These are phyloP conservation scores for Acrobasis consociella DNA, from an alignment of 2,888 invertebrate species.

Conservation along the genomic window DNA sequence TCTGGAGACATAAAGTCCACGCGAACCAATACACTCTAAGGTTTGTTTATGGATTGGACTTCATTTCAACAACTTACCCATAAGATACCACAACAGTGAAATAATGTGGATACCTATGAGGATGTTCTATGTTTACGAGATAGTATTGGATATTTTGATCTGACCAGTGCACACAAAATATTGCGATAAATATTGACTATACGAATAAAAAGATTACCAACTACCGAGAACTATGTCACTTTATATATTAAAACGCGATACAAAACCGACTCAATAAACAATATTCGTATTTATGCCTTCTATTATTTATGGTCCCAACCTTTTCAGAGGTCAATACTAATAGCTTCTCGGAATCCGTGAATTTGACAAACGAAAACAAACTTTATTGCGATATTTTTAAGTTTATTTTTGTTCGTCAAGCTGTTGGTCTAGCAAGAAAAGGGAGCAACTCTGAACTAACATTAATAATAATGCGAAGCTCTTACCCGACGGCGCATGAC, in stretches of 20 bases:
- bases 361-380: conserved; percentile 10
- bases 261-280: not conserved
- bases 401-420: conserved; percentile 19
- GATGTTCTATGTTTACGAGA: too few relatives aligned
- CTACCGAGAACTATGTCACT: not conserved
- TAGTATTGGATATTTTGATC: too few relatives aligned
- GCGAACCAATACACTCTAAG: too few relatives aligned
- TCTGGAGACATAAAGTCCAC: too few relatives aligned
- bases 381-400: conserved; percentile 6
- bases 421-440: conserved; percentile 3
- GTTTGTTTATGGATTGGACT: too few relatives aligned
- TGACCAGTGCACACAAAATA: too few relatives aligned
- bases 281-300: conserved; percentile 10
- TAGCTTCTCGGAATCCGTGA: conserved; percentile 15
- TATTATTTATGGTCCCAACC: conserved; percentile 18
- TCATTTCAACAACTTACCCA: too few relatives aligned
- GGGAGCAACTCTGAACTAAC: conserved; percentile 34
- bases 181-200: too few relatives aligned
- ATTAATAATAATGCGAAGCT: conserved; percentile 43
- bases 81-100: too few relatives aligned
- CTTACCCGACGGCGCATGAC: conserved; percentile 39
- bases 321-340: conserved; percentile 26
- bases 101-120: too few relatives aligned
- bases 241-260: not conserved
- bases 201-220: not conserved